These are phyloP conservation scores for Zaprionus lachaisei DNA, from an alignment of 1,140 invertebrate species.

Conservation along the genomic window DNA sequence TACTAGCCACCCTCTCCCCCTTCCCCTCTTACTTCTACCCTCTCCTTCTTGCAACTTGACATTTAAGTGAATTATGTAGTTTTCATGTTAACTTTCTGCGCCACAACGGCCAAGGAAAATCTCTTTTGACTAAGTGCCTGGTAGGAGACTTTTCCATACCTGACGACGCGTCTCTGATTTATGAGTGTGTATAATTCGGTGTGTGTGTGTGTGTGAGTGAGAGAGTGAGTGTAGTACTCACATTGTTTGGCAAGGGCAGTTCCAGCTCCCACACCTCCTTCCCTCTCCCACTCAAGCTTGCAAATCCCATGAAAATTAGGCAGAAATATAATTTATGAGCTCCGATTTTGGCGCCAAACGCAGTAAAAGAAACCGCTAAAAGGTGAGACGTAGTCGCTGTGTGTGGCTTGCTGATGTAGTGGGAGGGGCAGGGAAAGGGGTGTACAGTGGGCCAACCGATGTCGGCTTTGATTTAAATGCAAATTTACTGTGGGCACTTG, in stretches of 20 bases:
- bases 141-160: conserved; percentile 42
- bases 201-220: conserved; percentile 19
- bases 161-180: conserved; percentile 53
- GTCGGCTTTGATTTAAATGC: conserved; percentile 77
- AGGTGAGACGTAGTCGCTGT: conserved; percentile 39
- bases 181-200: conserved; percentile 37
- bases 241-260: conserved; percentile 48
- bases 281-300: conserved; percentile 1
- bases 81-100: conserved; percentile 63
- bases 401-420: conserved; percentile 21
- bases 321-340: conserved; percentile 73
- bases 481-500: conserved; percentile 48
- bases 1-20: conserved; percentile 25
- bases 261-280: conserved; percentile 1
- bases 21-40: conserved; percentile 6
- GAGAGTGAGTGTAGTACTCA: conserved; percentile 7
- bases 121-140: conserved; percentile 52
- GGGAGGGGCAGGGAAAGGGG: not conserved
- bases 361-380: conserved; percentile 14
- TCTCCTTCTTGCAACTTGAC: conserved; percentile 50
- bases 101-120: conserved; percentile 41
- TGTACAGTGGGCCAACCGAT: conserved; percentile 5
- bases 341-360: conserved; percentile 44
- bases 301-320: conserved; percentile 63
- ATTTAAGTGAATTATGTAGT: conserved; percentile 79